Evolutionary conservation across 2,888 invertebrate genomes (phyloP).

Genomic region (Villa cingulata): DNA sequence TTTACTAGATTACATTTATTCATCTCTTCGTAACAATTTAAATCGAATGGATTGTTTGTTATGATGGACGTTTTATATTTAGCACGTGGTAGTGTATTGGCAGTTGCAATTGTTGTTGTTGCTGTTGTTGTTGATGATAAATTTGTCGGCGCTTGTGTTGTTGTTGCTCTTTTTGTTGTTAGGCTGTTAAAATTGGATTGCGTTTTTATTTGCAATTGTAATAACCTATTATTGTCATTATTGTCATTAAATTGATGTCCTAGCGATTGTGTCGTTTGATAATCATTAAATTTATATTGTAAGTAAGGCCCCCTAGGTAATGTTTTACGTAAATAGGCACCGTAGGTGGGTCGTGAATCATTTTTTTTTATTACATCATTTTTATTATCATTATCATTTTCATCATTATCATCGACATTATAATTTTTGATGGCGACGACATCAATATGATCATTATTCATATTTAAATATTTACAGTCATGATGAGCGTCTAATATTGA

Average conservation of each 20-base stretch:
- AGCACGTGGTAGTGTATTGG: slow-evolving; percentile 1
- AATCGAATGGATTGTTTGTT: too few relatives aligned
- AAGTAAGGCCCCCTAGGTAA: slow-evolving; percentile 20
- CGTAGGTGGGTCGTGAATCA: slow-evolving; percentile 18
- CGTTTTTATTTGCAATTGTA: too few relatives aligned
- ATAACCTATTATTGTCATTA: slow-evolving; percentile 14
- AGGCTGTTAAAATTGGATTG: too few relatives aligned
- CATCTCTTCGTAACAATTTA: too few relatives aligned
- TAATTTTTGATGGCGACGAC: neutral
- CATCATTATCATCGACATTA: too few relatives aligned
- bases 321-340: slow-evolving; percentile 18
- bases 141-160: neutral
- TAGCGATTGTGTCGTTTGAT: neutral
- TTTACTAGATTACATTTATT: too few relatives aligned
- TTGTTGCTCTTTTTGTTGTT: too few relatives aligned
- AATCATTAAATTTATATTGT: slow-evolving; percentile 18
- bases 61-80: neutral
- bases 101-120: neutral
- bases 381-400: slow-evolving; percentile 3
- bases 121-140: neutral
- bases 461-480: too few relatives aligned
- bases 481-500: neutral
- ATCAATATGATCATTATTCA: neutral
- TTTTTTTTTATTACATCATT: slow-evolving; percentile 7
- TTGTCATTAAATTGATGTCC: slow-evolving; percentile 1